Evolutionary conservation across 2,888 invertebrate species (phyloP), one percentile per base, ranked within the genome.

Genomic region (Coleophora flavipennella): DNA sequence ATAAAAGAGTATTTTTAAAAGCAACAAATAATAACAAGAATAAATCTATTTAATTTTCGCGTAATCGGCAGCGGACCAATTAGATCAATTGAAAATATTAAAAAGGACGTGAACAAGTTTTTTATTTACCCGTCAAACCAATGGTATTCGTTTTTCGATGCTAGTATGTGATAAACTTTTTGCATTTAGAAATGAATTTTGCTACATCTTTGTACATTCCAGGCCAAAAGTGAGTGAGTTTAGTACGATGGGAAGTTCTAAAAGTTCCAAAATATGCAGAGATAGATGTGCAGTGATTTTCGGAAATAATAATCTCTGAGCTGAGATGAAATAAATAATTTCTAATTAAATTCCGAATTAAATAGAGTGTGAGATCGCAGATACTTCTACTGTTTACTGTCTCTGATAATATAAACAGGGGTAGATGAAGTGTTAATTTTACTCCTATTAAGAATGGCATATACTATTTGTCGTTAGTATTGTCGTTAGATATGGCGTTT

Each of bases 171-270:
- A 7, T 10, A 29, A 29, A 1, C 2, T 13, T 3, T 39, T 29
- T 29, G 38, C 50, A 52, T 2, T 11, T 11, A 2, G 37, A 1
- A 1, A 42, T 35, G 29, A 39, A 51, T 8, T 47, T 41, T 7
- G 31, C 40, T 0, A 54, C 48, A 31, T 53, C 53, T 3, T 11
- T 10, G 14, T 50, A 34, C 51, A 57, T 50, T 1, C 31, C 36
- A 6, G 42, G 44, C 47, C 47, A 47, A n/a, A 20, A 47, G 13
- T 38, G 44, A 7, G n/a, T 33, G n/a, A 52, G 33, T 0, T 33
- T 11, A 3, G 57, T 4, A 1, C 57, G 40, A 36, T 40, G 46
- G 26, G 52, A 50, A 0, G 56, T 58, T 43, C 57, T 55, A 42
- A 11, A 45, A 42, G 33, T 37, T 53, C 1, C 6, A 34, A 8